Evolutionary conservation across 2,797 vertebrate species (phyloP).

Genomic region (Sebastes hubbsi): DNA sequence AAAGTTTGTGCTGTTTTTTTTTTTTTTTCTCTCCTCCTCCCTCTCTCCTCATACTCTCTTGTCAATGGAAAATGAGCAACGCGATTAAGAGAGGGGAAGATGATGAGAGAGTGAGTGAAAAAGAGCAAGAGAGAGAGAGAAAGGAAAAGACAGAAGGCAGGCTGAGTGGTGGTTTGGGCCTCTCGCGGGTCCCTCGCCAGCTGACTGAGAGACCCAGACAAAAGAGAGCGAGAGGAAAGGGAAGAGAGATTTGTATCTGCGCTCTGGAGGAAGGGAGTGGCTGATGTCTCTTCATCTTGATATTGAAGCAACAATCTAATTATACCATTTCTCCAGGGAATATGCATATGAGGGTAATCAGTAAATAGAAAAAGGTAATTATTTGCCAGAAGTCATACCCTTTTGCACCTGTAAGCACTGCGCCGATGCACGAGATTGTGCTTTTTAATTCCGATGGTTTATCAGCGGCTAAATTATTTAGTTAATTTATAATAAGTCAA

Average conservation of each 20-base stretch:
- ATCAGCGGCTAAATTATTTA: constrained; percentile 80
- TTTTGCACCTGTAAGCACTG: constrained; percentile 75
- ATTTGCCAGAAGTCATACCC: constrained; percentile 75
- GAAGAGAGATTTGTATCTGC: constrained; percentile 59
- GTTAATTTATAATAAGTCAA: constrained; percentile 80
- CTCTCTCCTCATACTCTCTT: constrained; percentile 53
- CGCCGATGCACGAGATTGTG: constrained; percentile 53
- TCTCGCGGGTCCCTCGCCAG: constrained; percentile 61
- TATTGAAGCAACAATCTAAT: constrained; percentile 82
- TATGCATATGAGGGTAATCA: constrained; percentile 79
- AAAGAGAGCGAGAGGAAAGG: constrained; percentile 20
- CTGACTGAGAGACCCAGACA: constrained; percentile 63
- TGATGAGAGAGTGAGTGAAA: constrained; percentile 59
- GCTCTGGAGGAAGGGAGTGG: constrained; percentile 67
- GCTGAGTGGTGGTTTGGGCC: constrained; percentile 63
- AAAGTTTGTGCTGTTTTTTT: constrained; percentile 70
- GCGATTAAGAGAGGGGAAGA: constrained; percentile 72
- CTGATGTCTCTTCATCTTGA: constrained; percentile 74
- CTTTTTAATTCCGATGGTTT: constrained; percentile 62
- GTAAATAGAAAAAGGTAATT: constrained; percentile 83
- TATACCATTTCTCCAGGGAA: constrained; percentile 74
- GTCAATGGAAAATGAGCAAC: constrained; percentile 80
- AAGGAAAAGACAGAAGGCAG: constrained; percentile 42
- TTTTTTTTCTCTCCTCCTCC: neutral
- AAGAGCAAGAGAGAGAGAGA: constrained; percentile 38